A percentile compares a stretch with the other conserved stretches of the same genome.
Evolutionary conservation across 2,113 vertebrate species (phyloP).

Genomic region (Crotalus horridus): DNA sequence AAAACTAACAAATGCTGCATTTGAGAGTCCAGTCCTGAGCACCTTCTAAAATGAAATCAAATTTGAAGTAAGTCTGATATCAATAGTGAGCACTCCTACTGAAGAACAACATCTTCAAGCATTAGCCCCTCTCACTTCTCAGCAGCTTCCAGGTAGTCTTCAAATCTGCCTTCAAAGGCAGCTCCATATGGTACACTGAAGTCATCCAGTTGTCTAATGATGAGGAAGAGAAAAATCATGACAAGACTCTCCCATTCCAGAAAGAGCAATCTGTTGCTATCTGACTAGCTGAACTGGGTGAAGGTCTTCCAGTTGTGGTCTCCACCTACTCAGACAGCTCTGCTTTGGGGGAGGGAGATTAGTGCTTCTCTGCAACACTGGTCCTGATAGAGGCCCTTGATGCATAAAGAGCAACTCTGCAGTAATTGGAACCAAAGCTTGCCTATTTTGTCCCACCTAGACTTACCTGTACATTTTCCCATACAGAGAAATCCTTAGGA

Average conservation of each 20-base stretch:
- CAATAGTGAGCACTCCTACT: too few relatives aligned
- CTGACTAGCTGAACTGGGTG: neutral
- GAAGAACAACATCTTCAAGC: neutral
- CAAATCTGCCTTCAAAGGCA: neutral
- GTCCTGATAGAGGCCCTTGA: neutral
- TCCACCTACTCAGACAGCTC: neutral
- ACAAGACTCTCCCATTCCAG: neutral
- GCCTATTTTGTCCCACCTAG: conserved; percentile 25
- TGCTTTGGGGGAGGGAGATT: neutral
- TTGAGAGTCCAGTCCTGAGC: too few relatives aligned
- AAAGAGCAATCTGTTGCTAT: neutral
- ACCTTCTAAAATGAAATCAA: too few relatives aligned
- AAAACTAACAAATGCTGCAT: too few relatives aligned
- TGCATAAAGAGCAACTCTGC: conserved; percentile 1
- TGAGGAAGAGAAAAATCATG: neutral
- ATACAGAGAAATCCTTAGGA: neutral
- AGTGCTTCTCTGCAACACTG: neutral
- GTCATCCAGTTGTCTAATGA: neutral
- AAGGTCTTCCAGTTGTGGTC: neutral
- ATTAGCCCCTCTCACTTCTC: neutral
- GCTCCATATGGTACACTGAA: neutral
- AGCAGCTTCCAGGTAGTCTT: neutral
- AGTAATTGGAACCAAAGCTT: conserved; percentile 38
- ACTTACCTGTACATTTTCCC: neutral
- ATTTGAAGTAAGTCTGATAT: too few relatives aligned